Percentiles rank a stretch among this genome's conserved stretches.
These are phyloP conservation scores for Gasterosteus aculeatus DNA, from an alignment of 2,113 vertebrate genomes.

Conservation along the genomic window DNA sequence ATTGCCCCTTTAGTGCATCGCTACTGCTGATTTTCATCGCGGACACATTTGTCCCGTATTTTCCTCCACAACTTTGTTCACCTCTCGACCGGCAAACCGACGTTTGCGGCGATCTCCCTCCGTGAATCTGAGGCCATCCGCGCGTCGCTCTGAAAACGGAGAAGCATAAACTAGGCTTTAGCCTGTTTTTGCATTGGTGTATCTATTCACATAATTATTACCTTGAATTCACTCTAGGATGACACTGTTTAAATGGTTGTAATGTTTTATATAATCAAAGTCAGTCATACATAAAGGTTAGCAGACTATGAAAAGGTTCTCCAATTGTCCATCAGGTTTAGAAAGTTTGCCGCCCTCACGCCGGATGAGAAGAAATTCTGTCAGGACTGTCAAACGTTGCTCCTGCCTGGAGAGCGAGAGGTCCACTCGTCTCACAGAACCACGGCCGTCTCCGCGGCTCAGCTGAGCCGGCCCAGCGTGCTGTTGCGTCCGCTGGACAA, in stretches of 20 bases:
- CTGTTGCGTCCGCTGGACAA: conserved; percentile 89
- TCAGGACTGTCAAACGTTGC: conserved; percentile 86
- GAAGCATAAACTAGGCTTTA: no score
- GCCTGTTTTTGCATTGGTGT: not conserved
- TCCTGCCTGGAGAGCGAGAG: conserved; percentile 81
- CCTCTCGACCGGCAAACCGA: no score
- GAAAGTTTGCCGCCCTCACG: conserved; percentile 81
- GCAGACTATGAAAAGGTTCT: not conserved
- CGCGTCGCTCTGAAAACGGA: no score
- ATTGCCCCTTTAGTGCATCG: no score
- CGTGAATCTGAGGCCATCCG: no score
- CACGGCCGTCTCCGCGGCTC: conserved; percentile 73
- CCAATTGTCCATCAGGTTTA: conserved; percentile 79
- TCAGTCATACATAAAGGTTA: not conserved
- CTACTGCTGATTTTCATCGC: no score
- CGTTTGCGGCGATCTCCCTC: no score
- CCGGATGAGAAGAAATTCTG: conserved; percentile 87
- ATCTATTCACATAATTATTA: not conserved
- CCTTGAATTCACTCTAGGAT: not conserved
- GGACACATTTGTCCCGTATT: no score
- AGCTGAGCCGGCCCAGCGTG: conserved; percentile 85
- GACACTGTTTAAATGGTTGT: not conserved
- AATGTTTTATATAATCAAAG: not conserved
- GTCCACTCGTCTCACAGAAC: conserved; percentile 79
- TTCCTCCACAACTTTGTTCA: no score